Conservation (phyloP, 2,113 vertebrate species). For the Ptyas mucosa region DNA sequence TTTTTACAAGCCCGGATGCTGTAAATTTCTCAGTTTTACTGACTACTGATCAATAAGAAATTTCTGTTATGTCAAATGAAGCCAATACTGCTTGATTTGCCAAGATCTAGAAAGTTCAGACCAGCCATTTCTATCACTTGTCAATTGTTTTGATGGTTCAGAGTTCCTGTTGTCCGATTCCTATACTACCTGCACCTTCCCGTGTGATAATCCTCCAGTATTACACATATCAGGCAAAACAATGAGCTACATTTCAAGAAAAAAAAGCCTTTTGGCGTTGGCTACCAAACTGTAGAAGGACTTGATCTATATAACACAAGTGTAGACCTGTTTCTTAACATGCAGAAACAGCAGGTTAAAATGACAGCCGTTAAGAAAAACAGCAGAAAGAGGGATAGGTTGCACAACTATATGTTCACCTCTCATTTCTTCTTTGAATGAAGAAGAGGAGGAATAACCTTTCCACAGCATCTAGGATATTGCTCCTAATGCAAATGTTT, state of each 20-base stretch:
- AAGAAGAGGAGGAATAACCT: background rate
- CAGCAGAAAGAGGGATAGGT: background rate
- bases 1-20: background rate
- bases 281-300: background rate
- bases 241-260: background rate
- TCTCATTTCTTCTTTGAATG: background rate
- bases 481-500: background rate
- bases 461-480: background rate
- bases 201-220: background rate
- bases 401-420: too few relatives aligned
- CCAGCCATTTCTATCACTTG: background rate
- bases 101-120: background rate
- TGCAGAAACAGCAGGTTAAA: background rate
- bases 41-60: background rate
- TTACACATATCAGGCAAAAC: background rate
- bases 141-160: background rate
- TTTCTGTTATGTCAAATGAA: background rate
- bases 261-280: background rate
- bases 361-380: too few relatives aligned
- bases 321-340: background rate
- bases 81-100: background rate
- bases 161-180: background rate
- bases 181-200: background rate
- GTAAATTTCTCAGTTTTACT: background rate
- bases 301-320: background rate